phyloP scores from a whole-genome alignment of 2,888 invertebrate genomes.

The Heliconius erato region DNA sequence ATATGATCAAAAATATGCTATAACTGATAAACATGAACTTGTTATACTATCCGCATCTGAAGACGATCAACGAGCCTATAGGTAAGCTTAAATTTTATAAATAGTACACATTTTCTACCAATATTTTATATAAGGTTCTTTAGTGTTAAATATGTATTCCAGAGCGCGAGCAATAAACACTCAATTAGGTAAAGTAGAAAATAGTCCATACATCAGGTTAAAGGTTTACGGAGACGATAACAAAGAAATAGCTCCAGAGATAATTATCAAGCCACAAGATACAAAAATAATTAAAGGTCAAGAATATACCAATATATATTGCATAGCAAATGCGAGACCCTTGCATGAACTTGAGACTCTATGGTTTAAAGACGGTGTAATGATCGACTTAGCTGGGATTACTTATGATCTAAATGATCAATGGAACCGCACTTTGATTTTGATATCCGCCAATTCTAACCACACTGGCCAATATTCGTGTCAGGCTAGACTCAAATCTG shows the following conservation, averaged over 20 bases:
- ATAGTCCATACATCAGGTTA: slow-evolving; percentile 92
- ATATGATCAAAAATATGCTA: slow-evolving; percentile 94
- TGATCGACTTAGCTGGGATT: slow-evolving; percentile 92
- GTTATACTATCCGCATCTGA: slow-evolving; percentile 92
- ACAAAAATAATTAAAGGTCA: slow-evolving; percentile 92
- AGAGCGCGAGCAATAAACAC: slow-evolving; percentile 95
- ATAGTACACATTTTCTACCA: neutral
- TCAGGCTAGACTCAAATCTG: slow-evolving; percentile 91
- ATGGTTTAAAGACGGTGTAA: slow-evolving; percentile 95
- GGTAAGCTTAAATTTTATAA: slow-evolving; percentile 72
- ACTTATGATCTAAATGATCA: slow-evolving; percentile 92
- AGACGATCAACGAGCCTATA: slow-evolving; percentile 91
- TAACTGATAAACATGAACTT: slow-evolving; percentile 90
- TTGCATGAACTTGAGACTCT: slow-evolving; percentile 93
- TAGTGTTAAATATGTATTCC: slow-evolving; percentile 48
- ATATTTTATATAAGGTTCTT: slow-evolving; percentile 13
- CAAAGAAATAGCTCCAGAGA: slow-evolving; percentile 92
- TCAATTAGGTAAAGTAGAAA: slow-evolving; percentile 95
- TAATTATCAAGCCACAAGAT: slow-evolving; percentile 93
- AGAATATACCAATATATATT: slow-evolving; percentile 92
- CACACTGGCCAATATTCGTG: slow-evolving; percentile 94
- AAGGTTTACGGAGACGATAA: slow-evolving; percentile 89
- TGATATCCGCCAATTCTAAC: slow-evolving; percentile 92
- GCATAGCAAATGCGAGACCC: slow-evolving; percentile 96
- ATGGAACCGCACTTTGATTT: slow-evolving; percentile 94